These are phyloP conservation scores for Acrobasis repandana DNA, from an alignment of 2,888 invertebrate genomes.

Conservation along the genomic window DNA sequence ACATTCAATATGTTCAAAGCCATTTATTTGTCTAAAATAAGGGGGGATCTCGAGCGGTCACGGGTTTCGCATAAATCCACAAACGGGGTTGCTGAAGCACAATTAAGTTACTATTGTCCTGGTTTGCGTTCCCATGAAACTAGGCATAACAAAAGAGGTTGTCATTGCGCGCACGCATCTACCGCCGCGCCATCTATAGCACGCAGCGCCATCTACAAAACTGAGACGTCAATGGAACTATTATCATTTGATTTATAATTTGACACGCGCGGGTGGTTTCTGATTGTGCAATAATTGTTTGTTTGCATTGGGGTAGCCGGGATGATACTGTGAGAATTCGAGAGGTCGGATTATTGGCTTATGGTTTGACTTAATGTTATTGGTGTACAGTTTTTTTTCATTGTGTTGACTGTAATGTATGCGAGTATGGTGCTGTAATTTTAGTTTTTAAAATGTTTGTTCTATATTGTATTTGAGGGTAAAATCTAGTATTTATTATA, in stretches of 20 bases:
- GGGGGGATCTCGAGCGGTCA: conserved; percentile 67
- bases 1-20: conserved; percentile 73
- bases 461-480: no score
- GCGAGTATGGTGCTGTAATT: neutral
- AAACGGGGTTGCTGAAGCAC: conserved; percentile 64
- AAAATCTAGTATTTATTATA: no score
- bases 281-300: conserved; percentile 79
- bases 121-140: conserved; percentile 76
- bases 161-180: conserved; percentile 56
- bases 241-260: conserved; percentile 71
- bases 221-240: conserved; percentile 62
- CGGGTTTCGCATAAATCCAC: conserved; percentile 65
- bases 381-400: conserved; percentile 20
- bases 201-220: conserved; percentile 51
- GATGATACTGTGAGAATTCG: conserved; percentile 63
- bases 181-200: conserved; percentile 35
- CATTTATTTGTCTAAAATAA: conserved; percentile 72
- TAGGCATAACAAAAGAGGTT: conserved; percentile 47
- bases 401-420: neutral
- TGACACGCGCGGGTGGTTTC: conserved; percentile 63
- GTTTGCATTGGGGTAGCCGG: conserved; percentile 58
- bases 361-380: conserved; percentile 33
- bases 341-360: conserved; percentile 60
- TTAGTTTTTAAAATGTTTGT: no score
- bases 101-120: conserved; percentile 77